phyloP scores from a whole-genome alignment of 2,888 invertebrate species.

The Geotrupes spiniger region DNA sequence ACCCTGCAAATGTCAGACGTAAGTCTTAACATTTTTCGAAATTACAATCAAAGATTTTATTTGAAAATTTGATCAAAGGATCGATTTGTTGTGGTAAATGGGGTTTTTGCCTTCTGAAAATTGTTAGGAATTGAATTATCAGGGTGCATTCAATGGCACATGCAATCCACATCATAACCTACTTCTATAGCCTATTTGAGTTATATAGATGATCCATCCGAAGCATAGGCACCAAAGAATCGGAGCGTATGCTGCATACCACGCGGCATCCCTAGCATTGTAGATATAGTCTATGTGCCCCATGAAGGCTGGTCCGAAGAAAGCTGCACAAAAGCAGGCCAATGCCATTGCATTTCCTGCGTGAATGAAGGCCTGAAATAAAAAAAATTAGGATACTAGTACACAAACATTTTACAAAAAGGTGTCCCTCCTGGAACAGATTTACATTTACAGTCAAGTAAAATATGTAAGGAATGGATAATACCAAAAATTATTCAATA shows the following conservation, averaged over 20 bases:
- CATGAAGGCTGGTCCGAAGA: constrained; percentile 64
- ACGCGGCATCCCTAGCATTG: constrained; percentile 61
- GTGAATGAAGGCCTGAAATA: constrained; percentile 38
- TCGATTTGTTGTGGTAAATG: no score
- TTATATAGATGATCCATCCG: constrained; percentile 65
- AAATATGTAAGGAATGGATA: no score
- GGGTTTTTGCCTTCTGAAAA: background rate
- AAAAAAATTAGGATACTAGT: background rate
- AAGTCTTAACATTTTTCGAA: no score
- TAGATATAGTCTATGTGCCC: constrained; percentile 61
- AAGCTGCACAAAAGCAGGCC: constrained; percentile 54
- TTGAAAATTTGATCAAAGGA: no score
- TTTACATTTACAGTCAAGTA: no score
- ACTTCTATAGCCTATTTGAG: constrained; percentile 62
- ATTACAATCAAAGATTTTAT: no score
- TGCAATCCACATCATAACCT: no score
- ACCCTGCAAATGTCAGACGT: constrained; percentile 42
- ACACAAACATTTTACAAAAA: no score
- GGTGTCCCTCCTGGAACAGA: no score
- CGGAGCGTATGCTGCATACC: constrained; percentile 68
- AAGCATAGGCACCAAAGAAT: constrained; percentile 67
- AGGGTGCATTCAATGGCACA: background rate
- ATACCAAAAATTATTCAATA: no score
- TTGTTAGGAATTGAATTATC: no score
- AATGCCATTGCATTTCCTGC: constrained; percentile 58